phyloP scores from a whole-genome alignment of 2,888 invertebrate genomes.

The Tetranychus truncatus region DNA sequence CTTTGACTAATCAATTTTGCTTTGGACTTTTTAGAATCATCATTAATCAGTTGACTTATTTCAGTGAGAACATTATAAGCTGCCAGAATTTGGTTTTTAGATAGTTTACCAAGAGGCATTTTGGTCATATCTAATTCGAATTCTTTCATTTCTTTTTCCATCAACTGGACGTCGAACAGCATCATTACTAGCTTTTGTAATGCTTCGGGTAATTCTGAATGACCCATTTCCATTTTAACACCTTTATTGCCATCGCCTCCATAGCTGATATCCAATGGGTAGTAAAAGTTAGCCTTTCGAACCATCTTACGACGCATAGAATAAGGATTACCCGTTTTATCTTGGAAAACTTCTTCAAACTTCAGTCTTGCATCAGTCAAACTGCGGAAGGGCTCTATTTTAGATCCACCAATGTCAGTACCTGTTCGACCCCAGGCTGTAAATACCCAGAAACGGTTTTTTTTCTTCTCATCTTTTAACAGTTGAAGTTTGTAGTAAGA shows the following conservation, averaged over 20 bases:
- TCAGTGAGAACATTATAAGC: constrained; percentile 1
- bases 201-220: neutral
- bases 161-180: neutral
- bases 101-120: constrained; percentile 7
- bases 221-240: neutral
- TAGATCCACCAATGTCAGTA: neutral
- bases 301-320: neutral
- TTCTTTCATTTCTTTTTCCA: constrained; percentile 8
- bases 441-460: neutral
- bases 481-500: constrained; percentile 9
- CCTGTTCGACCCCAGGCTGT: constrained; percentile 6
- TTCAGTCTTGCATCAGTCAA: neutral
- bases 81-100: neutral
- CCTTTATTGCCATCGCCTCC: neutral
- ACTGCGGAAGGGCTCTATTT: neutral
- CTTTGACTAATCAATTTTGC: neutral
- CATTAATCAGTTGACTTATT: neutral
- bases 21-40: neutral
- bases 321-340: neutral
- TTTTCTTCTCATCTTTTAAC: constrained; percentile 1
- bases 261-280: neutral
- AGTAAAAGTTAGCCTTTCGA: neutral
- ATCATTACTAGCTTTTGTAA: neutral
- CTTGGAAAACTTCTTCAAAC: neutral
- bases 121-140: neutral